phyloP scores from a whole-genome alignment of 2,888 invertebrate species.

The Catocala sponsa region DNA sequence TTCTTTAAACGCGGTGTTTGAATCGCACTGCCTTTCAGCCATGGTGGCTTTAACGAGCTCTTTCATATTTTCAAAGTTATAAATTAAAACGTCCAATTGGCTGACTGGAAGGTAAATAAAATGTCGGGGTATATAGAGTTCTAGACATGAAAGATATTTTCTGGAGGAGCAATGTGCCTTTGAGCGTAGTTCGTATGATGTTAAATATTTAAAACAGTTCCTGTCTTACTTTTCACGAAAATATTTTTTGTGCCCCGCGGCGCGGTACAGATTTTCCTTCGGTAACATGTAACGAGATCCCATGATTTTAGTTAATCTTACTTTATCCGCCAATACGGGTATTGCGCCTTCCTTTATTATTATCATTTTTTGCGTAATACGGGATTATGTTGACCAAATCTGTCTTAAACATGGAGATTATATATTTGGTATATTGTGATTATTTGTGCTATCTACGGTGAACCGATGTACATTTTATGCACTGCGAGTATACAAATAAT shows the following conservation, averaged over 20 bases:
- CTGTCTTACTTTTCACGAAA: conserved; percentile 31
- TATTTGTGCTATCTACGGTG: too few species aligned
- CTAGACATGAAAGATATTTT: conserved; percentile 8
- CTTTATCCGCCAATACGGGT: conserved; percentile 17
- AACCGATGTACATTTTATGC: too few species aligned
- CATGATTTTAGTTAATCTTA: conserved; percentile 24
- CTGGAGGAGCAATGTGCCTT: conserved; percentile 33
- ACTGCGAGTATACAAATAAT: too few species aligned
- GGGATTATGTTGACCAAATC: conserved; percentile 18
- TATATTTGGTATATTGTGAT: conserved; percentile 8
- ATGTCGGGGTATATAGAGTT: conserved; percentile 20
- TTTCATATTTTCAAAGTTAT: conserved; percentile 71
- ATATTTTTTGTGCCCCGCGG: conserved; percentile 27
- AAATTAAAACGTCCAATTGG: conserved; percentile 72
- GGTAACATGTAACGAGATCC: conserved; percentile 7
- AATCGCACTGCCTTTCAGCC: conserved; percentile 54
- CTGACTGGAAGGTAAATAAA: conserved; percentile 60
- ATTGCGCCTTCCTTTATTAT: conserved; percentile 19
- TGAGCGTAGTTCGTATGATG: conserved; percentile 36
- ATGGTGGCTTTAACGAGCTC: conserved; percentile 55
- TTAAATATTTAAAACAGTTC: conserved; percentile 40
- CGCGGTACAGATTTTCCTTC: conserved; percentile 15
- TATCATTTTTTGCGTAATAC: conserved; percentile 17
- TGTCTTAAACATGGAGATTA: conserved; percentile 14
- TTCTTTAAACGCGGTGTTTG: conserved; percentile 63